Evolutionary conservation across 2,113 vertebrate species (phyloP).

Genomic region (Catharus fuscescens): DNA sequence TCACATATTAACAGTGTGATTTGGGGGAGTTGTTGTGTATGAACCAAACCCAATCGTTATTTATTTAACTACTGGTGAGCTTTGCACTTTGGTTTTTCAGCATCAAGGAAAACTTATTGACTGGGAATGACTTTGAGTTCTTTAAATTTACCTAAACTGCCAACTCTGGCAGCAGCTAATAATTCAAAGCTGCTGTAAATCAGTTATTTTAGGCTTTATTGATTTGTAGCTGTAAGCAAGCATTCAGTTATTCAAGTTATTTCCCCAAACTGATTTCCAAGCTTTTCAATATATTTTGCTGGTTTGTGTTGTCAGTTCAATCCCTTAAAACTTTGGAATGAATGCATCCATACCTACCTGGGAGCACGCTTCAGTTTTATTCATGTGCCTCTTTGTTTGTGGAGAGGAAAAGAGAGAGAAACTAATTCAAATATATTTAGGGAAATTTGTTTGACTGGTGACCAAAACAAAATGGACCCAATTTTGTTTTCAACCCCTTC

Average conservation of each 20-base stretch:
- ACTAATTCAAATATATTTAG: background rate
- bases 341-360: background rate
- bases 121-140: background rate
- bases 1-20: background rate
- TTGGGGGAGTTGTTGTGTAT: background rate
- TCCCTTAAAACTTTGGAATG: background rate
- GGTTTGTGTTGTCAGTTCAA: background rate
- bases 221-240: background rate
- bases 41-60: accelerated
- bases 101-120: background rate
- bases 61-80: background rate
- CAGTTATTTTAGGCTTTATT: background rate
- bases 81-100: background rate
- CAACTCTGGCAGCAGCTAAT: background rate
- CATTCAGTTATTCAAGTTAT: background rate
- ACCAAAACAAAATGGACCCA: background rate
- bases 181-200: background rate
- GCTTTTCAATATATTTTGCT: background rate
- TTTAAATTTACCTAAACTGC: background rate
- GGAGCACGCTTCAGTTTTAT: background rate
- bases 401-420: background rate
- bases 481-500: background rate
- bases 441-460: background rate
- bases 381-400: accelerated
- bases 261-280: background rate